phyloP scores from a whole-genome alignment of 2,113 vertebrate genomes.

The Ammospiza nelsoni region DNA sequence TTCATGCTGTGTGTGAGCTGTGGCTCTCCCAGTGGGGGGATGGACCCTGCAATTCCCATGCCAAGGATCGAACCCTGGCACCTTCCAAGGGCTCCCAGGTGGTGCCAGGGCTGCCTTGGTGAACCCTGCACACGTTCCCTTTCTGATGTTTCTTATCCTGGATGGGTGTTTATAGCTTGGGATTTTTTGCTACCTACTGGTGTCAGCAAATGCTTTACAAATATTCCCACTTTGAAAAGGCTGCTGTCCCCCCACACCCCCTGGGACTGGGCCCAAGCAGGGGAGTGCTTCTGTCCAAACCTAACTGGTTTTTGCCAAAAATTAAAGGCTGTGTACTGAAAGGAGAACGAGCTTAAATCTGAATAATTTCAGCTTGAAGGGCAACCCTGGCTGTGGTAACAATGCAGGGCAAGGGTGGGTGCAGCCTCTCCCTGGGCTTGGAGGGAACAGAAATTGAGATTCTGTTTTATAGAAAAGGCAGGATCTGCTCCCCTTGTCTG shows the following conservation, averaged over 20 bases:
- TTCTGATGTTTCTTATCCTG: not conserved
- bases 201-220: slow-evolving; percentile 36
- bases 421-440: not conserved
- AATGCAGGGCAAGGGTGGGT: not conserved
- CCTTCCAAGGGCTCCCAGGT: not conserved
- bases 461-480: not conserved
- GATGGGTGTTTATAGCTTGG: slow-evolving; percentile 9
- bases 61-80: not conserved
- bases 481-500: not conserved
- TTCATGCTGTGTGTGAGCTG: not conserved
- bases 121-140: not conserved
- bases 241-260: not conserved
- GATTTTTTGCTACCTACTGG: slow-evolving; percentile 30
- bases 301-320: not conserved
- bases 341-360: not conserved
- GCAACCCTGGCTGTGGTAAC: not conserved
- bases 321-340: not conserved
- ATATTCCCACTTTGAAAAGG: slow-evolving; percentile 15
- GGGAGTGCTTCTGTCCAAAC: not conserved
- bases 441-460: rapidly evolving
- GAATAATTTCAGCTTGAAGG: not conserved
- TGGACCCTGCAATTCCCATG: not conserved
- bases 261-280: not conserved
- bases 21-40: not conserved
- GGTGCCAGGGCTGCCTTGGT: not conserved